Evolutionary conservation across 1,140 invertebrate genomes (phyloP).

Genomic region (Polypedilum pembai): DNA sequence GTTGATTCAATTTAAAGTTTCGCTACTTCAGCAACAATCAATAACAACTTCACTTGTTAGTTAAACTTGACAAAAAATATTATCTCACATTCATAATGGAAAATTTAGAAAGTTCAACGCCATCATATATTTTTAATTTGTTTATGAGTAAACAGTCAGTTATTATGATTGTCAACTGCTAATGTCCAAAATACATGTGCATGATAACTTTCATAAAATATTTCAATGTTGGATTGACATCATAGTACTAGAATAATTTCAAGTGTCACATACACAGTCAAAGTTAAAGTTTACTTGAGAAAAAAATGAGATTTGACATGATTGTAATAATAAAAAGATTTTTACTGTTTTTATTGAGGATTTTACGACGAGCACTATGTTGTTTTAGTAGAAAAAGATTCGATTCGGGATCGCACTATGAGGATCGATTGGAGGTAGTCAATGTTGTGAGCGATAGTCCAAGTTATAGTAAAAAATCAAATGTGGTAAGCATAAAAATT

Average conservation of each 20-base stretch:
- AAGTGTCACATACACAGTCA: too few species aligned
- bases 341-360: slow-evolving; percentile 37
- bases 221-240: too few species aligned
- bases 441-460: slow-evolving; percentile 35
- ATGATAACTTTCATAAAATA: too few species aligned
- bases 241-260: too few species aligned
- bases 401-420: slow-evolving; percentile 34
- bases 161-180: too few species aligned
- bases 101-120: too few species aligned
- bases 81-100: too few species aligned
- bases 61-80: too few species aligned
- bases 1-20: slow-evolving; percentile 54
- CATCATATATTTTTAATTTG: too few species aligned
- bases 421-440: slow-evolving; percentile 35
- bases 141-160: too few species aligned
- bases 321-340: slow-evolving; percentile 36
- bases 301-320: not conserved
- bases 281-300: too few species aligned
- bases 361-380: slow-evolving; percentile 40
- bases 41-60: not conserved
- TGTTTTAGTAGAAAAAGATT: slow-evolving; percentile 41
- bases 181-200: too few species aligned
- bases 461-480: not conserved
- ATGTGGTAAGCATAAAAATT: slow-evolving; percentile 27
- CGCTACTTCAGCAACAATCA: slow-evolving; percentile 34